Evolutionary conservation across 2,797 vertebrate species (phyloP), one percentile per base, ranked within the genome.

Genomic region (Vireo griseus): DNA sequence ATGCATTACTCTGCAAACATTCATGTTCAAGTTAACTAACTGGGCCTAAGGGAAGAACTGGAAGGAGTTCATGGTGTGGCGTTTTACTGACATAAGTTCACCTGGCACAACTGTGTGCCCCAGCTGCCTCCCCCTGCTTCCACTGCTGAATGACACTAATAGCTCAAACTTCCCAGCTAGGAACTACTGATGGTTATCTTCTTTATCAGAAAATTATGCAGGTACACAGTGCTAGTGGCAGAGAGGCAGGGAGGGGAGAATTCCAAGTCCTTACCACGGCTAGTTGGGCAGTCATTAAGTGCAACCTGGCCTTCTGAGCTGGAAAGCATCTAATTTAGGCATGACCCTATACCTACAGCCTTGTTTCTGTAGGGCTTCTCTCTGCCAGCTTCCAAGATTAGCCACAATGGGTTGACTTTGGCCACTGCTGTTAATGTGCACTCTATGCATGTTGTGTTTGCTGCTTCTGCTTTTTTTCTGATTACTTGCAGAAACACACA

Each of bases 281-380:
- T 52, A 63, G 71, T 92, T 94, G 85, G 40, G 29, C 54, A 94
- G 95, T 87, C 84, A 81, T 82, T 52, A 88, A 48, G 37, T 84
- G 44, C 58, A 73, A 28, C 35, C 51, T 62, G 63, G n/a, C 55
- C 76, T 92, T 82, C 77, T 87, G 50, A 74, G 51, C 58, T n/a
- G 51, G 45, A 90, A 80, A 82, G 9, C 25, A 44, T 82, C 17
- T 68, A 28, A 76, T 77, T 76, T 74, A 63, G 52, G 61, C n/a
- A 35, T n/a, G 57, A 45, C 88, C 37, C 44, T 83, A 0, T 25
- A 63, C n/a, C 39, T 59, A 37, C 63, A 88, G 52, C 10, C 54
- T 68, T 45, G 11, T 87, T 67, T 85, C 78, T 88, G 11, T 37
- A 31, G 21, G 42, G 48, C 31, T 61, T 62, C 21, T 48, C 35